phyloP scores from a whole-genome alignment of 2,113 vertebrate species.

The Ictalurus furcatus region DNA sequence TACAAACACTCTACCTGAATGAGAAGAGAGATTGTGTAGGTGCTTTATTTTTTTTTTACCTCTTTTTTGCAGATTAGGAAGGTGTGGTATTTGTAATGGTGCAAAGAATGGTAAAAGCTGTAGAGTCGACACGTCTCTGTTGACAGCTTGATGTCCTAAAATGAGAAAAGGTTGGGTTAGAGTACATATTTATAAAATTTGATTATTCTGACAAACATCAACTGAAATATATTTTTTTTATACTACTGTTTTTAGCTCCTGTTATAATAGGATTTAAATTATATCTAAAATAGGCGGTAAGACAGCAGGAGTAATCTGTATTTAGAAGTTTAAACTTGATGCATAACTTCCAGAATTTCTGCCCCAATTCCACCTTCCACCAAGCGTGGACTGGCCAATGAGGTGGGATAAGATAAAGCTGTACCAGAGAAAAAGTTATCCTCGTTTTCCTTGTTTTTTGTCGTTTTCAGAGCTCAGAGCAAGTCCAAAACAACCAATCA shows the following conservation, averaged over 20 bases:
- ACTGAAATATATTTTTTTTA: background rate
- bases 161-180: background rate
- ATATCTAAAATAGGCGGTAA: background rate
- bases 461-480: background rate
- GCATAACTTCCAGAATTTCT: background rate
- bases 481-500: background rate
- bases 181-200: background rate
- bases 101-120: slow-evolving; percentile 90
- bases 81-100: slow-evolving; percentile 94
- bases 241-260: background rate
- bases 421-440: background rate
- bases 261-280: background rate
- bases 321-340: background rate
- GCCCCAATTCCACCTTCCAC: background rate
- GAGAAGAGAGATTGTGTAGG: background rate
- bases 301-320: background rate
- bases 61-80: slow-evolving; percentile 93
- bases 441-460: background rate
- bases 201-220: background rate
- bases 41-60: slow-evolving; percentile 65
- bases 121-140: slow-evolving; percentile 85
- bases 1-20: background rate
- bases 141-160: slow-evolving; percentile 87
- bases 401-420: background rate
- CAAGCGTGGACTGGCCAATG: background rate